Base-by-base conservation (phyloP, 2,888 invertebrate genomes). In the Melanostoma scalare region DNA sequence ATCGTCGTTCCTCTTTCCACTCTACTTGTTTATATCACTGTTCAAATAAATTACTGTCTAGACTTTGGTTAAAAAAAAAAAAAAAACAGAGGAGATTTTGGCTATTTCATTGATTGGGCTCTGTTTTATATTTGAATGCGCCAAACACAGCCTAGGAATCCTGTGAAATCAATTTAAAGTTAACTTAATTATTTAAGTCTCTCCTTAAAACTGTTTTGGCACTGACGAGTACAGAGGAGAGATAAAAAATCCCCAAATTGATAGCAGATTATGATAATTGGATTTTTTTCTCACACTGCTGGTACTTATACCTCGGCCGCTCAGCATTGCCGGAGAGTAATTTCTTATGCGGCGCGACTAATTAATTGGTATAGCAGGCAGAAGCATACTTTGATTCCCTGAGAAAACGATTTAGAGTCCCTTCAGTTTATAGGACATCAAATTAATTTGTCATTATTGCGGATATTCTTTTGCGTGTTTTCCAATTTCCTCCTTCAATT, bases 401-500 rank as follows among this genome's bases (percentile, higher is more conserved):
- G 46, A n/a, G n/a, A 33, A 60, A 42, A 42, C 67, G 35, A 55
- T 42, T 69, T 58, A 36, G 46, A 40, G 55, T 60, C 76, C 67
- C 60, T 55, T 36, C 48, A 10, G 36, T 71, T 84, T 79, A 79
- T 67, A 75, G 74, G 84, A 71, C 84, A 75, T 75, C 74, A 79
- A 84, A 84, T 84, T 84, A 84, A 75, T 79, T 84, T 84, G 84
- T 84, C 84, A 79, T 84, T 79, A 79, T 78, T 75, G 60, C 58
- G 84, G 74, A 79, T 84, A 84, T 79, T 79, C 71, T 61, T 79
- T 69, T 55, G 71, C 65, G 60, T 78, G 75, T 75, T 84, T 69
- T 79, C 35, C 74, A 79, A 75, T 84, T 84, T 75, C 65, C 60
- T 48, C 52, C 30, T 35, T 33, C 33, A 30, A 33, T 71, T 71